These are phyloP conservation scores for Sipha flava DNA, from an alignment of 1,140 invertebrate genomes.

Conservation along the genomic window DNA sequence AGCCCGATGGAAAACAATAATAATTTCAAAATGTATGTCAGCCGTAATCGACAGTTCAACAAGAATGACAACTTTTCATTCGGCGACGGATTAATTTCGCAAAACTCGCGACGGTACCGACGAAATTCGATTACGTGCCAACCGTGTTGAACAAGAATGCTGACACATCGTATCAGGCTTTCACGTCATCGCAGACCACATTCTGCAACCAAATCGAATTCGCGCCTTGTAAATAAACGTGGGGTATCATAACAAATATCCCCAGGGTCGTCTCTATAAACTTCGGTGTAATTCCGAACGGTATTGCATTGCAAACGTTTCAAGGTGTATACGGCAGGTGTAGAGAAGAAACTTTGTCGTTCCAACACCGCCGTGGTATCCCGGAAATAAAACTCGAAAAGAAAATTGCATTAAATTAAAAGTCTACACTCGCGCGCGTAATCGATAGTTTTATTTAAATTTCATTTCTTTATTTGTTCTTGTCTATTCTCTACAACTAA, in stretches of 20 bases:
- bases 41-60: no score
- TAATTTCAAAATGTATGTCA: no score
- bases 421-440: no score
- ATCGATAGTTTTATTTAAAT: no score
- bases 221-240: not conserved
- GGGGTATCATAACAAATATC: not conserved
- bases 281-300: not conserved
- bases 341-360: not conserved
- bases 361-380: not conserved
- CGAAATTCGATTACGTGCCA: not conserved
- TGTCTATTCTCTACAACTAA: no score
- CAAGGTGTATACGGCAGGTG: not conserved
- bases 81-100: not conserved
- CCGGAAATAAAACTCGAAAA: not conserved
- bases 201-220: not conserved
- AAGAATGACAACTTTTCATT: no score
- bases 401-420: no score
- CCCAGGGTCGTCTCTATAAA: not conserved
- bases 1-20: no score
- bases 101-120: not conserved
- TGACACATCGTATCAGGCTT: no score
- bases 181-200: no score
- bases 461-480: no score
- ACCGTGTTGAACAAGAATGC: no score
- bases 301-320: not conserved